Base-by-base conservation (phyloP, 1,140 invertebrate species). In the Chlorops oryzae region DNA sequence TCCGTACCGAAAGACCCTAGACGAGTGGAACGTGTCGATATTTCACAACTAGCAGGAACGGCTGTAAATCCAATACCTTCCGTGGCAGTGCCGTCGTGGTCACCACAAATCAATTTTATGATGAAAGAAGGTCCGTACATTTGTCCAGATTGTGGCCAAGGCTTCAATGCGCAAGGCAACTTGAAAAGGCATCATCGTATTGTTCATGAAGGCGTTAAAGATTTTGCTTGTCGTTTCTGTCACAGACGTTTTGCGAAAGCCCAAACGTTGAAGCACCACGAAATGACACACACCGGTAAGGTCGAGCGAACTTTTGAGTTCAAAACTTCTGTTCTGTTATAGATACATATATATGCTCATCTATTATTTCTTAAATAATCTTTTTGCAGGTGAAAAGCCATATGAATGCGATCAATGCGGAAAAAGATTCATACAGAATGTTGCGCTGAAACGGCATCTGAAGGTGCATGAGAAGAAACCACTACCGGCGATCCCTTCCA, bases 201-300 rank as follows among this genome's bases (percentile, higher is more conserved):
- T 35, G 70, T 71, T 18, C 68, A 71, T 44, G 62, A 68, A 5
- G 70, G 66, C 41, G 63, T 70, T 7, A 71, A 71, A 42, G 65
- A 70, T 32, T 71, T 69, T 3, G 62, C 64, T 5, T 71, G 68
- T 35, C 58, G 65, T 5, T 70, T 68, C 21, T 71, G 68, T 40
- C 59, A 64, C 0, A 60, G 63, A 27, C 45, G 63, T 0, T 71
- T 71, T 23, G 67, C 68, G 1, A 71, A 71, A 43, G 67, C 68
- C 1, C 68, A 71, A 28, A 68, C 68, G 0, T 27, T 70, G n/a
- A 59, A 68, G 9, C 68, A 71, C 38, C 68, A 71, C 44, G 65
- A 70, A 37, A 70, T 68, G 68, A 70, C 65, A 1, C 68, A 70
- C 6, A 70, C 68, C 25, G 82, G 82, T n/a, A n/a, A n/a, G n/a